Percentiles rank a stretch among this genome's conserved stretches.
These are phyloP conservation scores for Nomada hirtipes DNA, from an alignment of 2,888 invertebrate genomes.

Conservation along the genomic window DNA sequence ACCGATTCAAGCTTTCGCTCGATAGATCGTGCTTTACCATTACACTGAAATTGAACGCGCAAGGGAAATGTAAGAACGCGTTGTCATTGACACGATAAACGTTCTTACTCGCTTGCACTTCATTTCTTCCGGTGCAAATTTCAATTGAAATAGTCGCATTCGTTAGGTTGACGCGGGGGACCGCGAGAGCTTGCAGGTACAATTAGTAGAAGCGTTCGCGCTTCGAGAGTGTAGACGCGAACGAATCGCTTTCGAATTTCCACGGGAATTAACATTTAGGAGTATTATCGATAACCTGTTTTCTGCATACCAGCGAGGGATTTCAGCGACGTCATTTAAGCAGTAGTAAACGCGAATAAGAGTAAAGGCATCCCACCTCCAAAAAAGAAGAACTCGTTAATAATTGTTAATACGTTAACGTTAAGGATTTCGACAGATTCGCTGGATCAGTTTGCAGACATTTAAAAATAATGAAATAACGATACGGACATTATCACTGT, in stretches of 20 bases:
- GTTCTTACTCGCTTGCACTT: background rate
- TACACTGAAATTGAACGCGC: background rate
- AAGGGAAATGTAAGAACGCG: background rate
- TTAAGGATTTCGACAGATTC: constrained; percentile 9
- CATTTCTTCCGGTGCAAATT: background rate
- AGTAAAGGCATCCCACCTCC: background rate
- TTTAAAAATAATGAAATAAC: background rate
- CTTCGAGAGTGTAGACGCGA: background rate
- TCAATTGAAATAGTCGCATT: background rate
- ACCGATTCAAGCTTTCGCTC: constrained; percentile 14
- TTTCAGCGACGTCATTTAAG: background rate
- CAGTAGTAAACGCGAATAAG: background rate
- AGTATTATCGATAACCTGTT: constrained; percentile 1
- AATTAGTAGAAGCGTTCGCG: background rate
- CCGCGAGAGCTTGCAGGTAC: background rate
- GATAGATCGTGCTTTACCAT: background rate
- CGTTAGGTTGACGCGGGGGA: background rate
- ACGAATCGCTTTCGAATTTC: constrained; percentile 1
- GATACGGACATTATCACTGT: background rate
- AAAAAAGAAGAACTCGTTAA: background rate
- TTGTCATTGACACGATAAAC: background rate
- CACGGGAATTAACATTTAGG: background rate
- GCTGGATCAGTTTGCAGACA: background rate
- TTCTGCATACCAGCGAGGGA: background rate
- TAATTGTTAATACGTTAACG: constrained; percentile 5